These are phyloP conservation scores for Hippocampus zosterae DNA, from an alignment of 2,113 vertebrate genomes.

Conservation along the genomic window DNA sequence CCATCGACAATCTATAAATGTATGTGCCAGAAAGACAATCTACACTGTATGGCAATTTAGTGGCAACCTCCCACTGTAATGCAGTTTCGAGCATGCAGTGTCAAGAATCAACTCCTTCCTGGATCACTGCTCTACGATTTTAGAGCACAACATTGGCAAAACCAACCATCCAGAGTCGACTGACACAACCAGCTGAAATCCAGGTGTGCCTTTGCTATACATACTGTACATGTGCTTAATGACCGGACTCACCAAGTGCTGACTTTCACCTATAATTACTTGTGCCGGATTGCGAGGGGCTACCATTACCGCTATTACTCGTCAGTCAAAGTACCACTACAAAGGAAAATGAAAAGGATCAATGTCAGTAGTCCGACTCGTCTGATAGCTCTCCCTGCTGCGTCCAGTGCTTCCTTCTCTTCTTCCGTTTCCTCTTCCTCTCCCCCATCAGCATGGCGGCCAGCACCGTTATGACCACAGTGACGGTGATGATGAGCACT, in stretches of 20 bases:
- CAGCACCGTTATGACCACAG: slow-evolving; percentile 75
- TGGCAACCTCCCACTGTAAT: not conserved
- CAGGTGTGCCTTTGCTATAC: too few relatives aligned
- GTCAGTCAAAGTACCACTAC: not conserved
- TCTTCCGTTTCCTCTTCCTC: slow-evolving; percentile 72
- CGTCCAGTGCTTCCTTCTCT: slow-evolving; percentile 72
- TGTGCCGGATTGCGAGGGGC: too few relatives aligned
- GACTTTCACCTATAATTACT: too few relatives aligned
- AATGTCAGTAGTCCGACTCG: slow-evolving; percentile 48
- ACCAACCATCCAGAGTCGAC: not conserved
- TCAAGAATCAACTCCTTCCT: not conserved
- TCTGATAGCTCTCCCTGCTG: slow-evolving; percentile 67
- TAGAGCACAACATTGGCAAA: not conserved
- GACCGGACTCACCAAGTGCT: too few relatives aligned
- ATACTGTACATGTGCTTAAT: too few relatives aligned
- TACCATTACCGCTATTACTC: not conserved
- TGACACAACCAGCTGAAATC: not conserved
- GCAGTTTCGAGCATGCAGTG: not conserved
- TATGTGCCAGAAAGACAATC: too few relatives aligned
- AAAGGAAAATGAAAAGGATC: not conserved
- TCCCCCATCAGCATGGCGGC: slow-evolving; percentile 78
- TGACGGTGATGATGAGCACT: slow-evolving; percentile 76
- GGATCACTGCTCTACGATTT: not conserved
- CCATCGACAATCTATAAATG: too few relatives aligned
- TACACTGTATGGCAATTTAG: not conserved